phyloP scores from a whole-genome alignment of 64 coral and sea anemone species.

The Montipora cactus region DNA sequence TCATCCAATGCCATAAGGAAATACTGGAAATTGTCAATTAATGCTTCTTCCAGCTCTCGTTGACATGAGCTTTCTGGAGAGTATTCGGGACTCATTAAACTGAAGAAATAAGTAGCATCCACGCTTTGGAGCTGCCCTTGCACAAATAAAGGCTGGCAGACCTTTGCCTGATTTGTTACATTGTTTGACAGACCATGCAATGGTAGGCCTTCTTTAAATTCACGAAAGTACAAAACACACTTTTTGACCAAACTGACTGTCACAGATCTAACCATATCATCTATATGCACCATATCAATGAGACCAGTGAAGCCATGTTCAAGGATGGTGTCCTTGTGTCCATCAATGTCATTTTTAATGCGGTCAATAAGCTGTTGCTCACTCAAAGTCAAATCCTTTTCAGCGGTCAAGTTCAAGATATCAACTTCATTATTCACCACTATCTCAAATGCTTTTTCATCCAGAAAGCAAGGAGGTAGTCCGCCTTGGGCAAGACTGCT shows the following conservation, averaged over 20 bases:
- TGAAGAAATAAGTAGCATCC: too few relatives aligned
- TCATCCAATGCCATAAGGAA: too few relatives aligned
- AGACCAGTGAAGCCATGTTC: conserved; percentile 63
- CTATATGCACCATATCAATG: conserved; percentile 43
- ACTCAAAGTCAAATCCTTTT: conserved; percentile 47
- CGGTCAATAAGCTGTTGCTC: conserved; percentile 17
- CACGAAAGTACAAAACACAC: too few relatives aligned
- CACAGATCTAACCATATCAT: conserved; percentile 54
- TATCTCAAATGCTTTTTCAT: conserved; percentile 37
- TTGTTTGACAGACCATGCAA: too few relatives aligned
- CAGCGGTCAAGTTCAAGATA: background rate
- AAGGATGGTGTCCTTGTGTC: conserved; percentile 18
- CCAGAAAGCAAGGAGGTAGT: conserved; percentile 63
- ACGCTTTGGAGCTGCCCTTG: background rate
- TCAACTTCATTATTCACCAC: conserved; percentile 21
- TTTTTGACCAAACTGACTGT: background rate
- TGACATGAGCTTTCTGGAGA: too few relatives aligned
- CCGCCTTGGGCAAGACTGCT: conserved; percentile 44
- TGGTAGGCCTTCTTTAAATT: too few relatives aligned
- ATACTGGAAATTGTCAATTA: too few relatives aligned
- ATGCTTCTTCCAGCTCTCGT: too few relatives aligned
- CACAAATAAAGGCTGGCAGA: conserved; percentile 23
- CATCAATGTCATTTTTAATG: conserved; percentile 32
- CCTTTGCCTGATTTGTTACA: conserved; percentile 18
- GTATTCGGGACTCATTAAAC: too few relatives aligned